phyloP scores from a whole-genome alignment of 2,888 invertebrate genomes.

The Chaetogeoica ovagalla region DNA sequence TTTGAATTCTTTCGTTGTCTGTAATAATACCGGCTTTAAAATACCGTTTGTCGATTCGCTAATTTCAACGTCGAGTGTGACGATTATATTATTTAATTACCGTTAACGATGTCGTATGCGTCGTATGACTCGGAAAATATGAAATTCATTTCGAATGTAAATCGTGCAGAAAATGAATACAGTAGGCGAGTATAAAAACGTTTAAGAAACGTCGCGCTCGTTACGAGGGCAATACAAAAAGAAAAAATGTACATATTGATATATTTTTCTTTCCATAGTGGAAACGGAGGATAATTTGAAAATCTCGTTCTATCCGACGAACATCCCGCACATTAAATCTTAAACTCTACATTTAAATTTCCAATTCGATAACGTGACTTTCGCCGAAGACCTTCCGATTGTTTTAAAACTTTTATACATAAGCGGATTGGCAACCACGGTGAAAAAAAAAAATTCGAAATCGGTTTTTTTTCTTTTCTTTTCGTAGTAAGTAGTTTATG shows the following conservation, averaged over 20 bases:
- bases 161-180: too few species aligned
- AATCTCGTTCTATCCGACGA: background rate
- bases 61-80: too few species aligned
- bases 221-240: too few species aligned
- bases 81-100: too few species aligned
- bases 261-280: background rate
- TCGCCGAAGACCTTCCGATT: background rate
- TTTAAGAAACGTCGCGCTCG: too few species aligned
- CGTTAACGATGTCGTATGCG: too few species aligned
- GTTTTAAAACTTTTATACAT: background rate
- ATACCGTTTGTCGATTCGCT: too few species aligned
- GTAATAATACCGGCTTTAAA: too few species aligned
- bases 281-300: background rate
- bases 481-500: constrained; percentile 4
- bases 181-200: too few species aligned
- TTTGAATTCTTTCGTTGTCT: too few species aligned
- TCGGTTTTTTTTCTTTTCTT: constrained; percentile 1
- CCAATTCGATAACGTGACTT: background rate
- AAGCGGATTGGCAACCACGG: background rate
- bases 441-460: constrained; percentile 12
- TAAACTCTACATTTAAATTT: background rate
- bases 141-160: too few species aligned
- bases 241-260: background rate
- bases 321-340: background rate
- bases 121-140: too few species aligned